These are phyloP conservation scores for Drosophila sechellia DNA, from an alignment of 1,140 invertebrate species.

Conservation along the genomic window DNA sequence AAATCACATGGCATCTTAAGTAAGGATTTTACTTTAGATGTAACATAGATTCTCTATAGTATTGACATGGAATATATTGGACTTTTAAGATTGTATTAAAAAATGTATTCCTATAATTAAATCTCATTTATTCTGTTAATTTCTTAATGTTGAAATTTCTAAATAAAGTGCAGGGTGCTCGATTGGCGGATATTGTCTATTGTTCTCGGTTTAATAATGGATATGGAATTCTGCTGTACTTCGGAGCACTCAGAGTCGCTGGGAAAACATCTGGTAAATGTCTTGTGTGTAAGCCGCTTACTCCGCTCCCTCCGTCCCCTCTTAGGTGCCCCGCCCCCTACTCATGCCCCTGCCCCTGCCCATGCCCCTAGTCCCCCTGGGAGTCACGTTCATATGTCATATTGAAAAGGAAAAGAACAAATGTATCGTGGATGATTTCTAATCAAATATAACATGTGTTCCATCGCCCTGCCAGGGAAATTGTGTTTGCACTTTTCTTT, in stretches of 20 bases:
- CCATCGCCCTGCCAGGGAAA: conserved; percentile 13
- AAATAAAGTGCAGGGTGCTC: no score
- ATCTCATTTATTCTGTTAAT: no score
- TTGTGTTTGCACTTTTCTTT: conserved; percentile 23
- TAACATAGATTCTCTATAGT: no score
- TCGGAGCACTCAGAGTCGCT: conserved; percentile 9
- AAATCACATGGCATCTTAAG: no score
- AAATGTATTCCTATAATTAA: no score
- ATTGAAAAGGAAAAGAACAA: conserved; percentile 27
- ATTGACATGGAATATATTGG: no score
- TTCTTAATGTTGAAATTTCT: background rate
- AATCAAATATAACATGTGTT: conserved; percentile 44
- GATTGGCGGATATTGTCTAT: background rate
- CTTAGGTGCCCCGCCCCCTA: background rate
- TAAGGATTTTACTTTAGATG: no score
- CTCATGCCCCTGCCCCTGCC: no score
- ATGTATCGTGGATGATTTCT: conserved; percentile 43
- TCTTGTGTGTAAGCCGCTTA: conserved; percentile 39
- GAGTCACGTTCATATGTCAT: conserved; percentile 40
- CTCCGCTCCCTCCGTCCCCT: background rate
- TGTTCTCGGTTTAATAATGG: conserved; percentile 11
- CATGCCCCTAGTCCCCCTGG: background rate
- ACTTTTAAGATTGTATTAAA: no score
- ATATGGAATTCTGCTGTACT: conserved; percentile 19
- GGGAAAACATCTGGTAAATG: conserved; percentile 33